Evolutionary conservation across 1,140 invertebrate genomes (phyloP), one percentile per base, ranked within the genome.

Genomic region (Drosophila malerkotliana): DNA sequence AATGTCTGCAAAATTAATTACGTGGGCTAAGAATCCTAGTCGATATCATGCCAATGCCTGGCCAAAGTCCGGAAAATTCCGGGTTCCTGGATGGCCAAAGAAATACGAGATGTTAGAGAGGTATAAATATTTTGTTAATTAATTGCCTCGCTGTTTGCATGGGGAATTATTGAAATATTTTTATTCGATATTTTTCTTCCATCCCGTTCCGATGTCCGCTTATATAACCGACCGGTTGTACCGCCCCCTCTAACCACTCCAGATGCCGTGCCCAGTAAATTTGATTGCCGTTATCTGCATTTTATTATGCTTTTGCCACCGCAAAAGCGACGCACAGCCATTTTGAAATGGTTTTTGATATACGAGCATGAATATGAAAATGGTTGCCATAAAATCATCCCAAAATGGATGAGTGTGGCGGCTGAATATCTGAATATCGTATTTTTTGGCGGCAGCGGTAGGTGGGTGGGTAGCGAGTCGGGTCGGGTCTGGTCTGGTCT

Each of bases 251-350:
- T 37, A 30, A 8, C 9, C 18, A 0, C 24, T 52, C 18, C 28
- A 52, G 49, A 52, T 30, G 26, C 6, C 15, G 15, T 26, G 24
- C 49, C 44, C 56, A 67, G 68, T 75, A 74, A 78, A 77, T 82
- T 82, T 83, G 79, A 87, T 83, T 87, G 82, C 82, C 66, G 71
- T 76, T 87, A 88, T 83, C 82, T 87, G 82, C 75, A 83, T 88
- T 88, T 87, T 87, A 87, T 87, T 87, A 79, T 82, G 79, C 79
- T 78, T 72, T 64, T 72, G 71, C 58, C 54, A 80, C 77, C 62
- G 77, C 77, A 79, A 54, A 62, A 77, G 68, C 61, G 26, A 68
- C 66, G 68, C 68, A 62, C 71, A 61, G 72, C 57, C 79, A 74
- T 74, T 87, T 44, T 57, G 45, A 87, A 85, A 77, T 87, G 82